Conservation (phyloP, 1,140 invertebrate species). For the Sarcophaga peregrina region DNA sequence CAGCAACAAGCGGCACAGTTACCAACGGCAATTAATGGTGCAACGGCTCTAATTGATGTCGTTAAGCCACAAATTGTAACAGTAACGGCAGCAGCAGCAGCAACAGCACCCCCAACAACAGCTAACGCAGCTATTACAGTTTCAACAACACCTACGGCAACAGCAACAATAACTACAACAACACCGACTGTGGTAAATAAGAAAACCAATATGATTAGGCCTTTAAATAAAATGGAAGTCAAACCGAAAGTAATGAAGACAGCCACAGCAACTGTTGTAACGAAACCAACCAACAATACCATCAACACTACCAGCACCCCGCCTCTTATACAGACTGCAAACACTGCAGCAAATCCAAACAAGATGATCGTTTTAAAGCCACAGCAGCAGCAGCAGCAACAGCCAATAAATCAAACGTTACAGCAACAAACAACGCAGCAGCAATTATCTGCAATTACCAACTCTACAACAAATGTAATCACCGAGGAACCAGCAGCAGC, state of each 20-base stretch:
- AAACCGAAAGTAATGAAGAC: conserved; percentile 62
- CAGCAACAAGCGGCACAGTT: conserved; percentile 4
- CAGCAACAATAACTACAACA: conserved; percentile 41
- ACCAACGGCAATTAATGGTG: conserved; percentile 5
- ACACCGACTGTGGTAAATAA: conserved; percentile 43
- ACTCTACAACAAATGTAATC: neutral
- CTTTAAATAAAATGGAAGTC: conserved; percentile 61
- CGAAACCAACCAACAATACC: conserved; percentile 19
- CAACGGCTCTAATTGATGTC: neutral
- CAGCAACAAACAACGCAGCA: neutral
- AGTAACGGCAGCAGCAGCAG: conserved; percentile 57
- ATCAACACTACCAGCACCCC: conserved; percentile 38
- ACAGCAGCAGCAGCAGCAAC: conserved; percentile 31
- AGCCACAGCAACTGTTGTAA: conserved; percentile 30
- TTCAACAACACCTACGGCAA: conserved; percentile 31
- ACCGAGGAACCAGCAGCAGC: neutral
- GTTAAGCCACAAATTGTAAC: conserved; percentile 65
- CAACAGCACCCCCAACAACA: conserved; percentile 5
- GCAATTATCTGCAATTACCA: neutral
- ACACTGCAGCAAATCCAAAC: neutral
- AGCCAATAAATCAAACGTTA: neutral
- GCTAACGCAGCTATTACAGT: conserved; percentile 3
- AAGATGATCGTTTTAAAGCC: conserved; percentile 6
- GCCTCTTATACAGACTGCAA: neutral
- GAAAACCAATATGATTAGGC: conserved; percentile 57